A percentile compares a stretch with the other conserved stretches of the same genome.
These are phyloP conservation scores for Larimichthys crocea DNA, from an alignment of 2,113 vertebrate species.

Conservation along the genomic window DNA sequence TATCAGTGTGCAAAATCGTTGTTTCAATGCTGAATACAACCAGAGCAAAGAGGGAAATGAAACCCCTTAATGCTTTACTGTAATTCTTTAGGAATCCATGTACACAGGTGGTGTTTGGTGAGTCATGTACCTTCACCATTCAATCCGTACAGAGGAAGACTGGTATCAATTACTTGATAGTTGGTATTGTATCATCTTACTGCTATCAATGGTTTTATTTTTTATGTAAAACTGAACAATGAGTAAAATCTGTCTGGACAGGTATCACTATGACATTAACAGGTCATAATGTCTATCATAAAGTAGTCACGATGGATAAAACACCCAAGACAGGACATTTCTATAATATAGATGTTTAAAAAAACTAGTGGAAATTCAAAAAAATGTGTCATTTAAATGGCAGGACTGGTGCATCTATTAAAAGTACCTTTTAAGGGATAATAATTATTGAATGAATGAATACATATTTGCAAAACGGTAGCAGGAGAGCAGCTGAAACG, in stretches of 20 bases:
- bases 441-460: slow-evolving; percentile 5
- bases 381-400: background rate
- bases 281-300: background rate
- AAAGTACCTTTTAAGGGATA: slow-evolving; percentile 32
- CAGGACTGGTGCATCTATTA: background rate
- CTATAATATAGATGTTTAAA: background rate
- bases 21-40: slow-evolving; percentile 26
- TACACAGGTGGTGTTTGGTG: background rate
- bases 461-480: background rate
- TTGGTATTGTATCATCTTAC: background rate
- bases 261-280: background rate
- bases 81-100: background rate
- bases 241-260: background rate
- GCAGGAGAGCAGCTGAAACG: background rate
- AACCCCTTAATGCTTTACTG: slow-evolving; percentile 1
- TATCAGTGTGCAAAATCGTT: slow-evolving; percentile 25
- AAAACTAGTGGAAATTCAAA: background rate
- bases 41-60: background rate
- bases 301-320: slow-evolving; percentile 4
- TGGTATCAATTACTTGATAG: background rate
- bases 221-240: slow-evolving; percentile 1
- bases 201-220: background rate
- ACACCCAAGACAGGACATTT: background rate
- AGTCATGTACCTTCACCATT: background rate
- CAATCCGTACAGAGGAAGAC: no score